Base-by-base conservation (phyloP, 1,140 invertebrate species). In the Lamellibrachia luymesi region DNA sequence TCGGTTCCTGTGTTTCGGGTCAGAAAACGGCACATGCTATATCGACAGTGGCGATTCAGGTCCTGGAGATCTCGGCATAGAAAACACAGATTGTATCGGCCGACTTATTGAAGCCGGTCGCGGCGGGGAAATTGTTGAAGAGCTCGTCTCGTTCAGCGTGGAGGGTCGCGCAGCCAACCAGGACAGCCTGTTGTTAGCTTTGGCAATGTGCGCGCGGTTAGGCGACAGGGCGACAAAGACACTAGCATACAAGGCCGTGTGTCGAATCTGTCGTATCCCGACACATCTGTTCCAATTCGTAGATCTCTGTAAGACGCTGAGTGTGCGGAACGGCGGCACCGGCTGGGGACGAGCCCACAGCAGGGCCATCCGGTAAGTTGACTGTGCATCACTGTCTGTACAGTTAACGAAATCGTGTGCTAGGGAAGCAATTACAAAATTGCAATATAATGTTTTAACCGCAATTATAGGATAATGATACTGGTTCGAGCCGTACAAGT, bases 291-390 rank as follows among this genome's bases (percentile, higher is more conserved):
- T 97, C 95, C 95, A 97, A 22, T 97, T 97, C 93, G 96, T 97
- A 50, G 97, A 97, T 94, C 97, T 96, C 93, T 96, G 96, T 94
- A 97, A 95, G 94, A 96, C 96, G 95, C 94, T 97, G 94, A 96
- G 96, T 94, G 25, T 22, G 8, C 64, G 64, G 64, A 80, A 17
- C 7, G 64, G 25, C 64, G 17, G 64, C 64, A 95, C 93, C 52
- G 95, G 97, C 92, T 97, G 97, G 96, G 97, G 97, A 90, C 96
- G 97, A 94, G 97, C 97, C 2, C 97, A 97, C 96, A 97, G 97
- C 93, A 97, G 96, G 94, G 96, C 96, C 92, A 95, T 97, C 64
- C 25, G 6, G 64, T 80, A 80, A 17, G 64, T 80, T 22, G 64
- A 80, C 7, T 6, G 25, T 80, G 38, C 1, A 38, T 38, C 38